Evolutionary conservation across 2,888 invertebrate species (phyloP).

Genomic region (Choristoneura rosaceana): DNA sequence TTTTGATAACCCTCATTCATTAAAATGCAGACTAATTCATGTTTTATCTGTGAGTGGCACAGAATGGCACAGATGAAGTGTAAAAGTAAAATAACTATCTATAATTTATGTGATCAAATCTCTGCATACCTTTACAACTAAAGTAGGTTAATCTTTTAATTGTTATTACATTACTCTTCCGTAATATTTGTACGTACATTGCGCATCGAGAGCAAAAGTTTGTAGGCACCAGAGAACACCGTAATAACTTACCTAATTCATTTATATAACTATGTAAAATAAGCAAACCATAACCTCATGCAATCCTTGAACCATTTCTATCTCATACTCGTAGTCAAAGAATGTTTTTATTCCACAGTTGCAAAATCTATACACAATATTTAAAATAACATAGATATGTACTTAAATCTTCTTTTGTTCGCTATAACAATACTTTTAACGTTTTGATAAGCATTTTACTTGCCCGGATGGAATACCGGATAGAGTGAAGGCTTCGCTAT

Average conservation of each 20-base stretch:
- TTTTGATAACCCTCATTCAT: too few species aligned
- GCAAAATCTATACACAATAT: conserved; percentile 13
- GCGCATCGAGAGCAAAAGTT: conserved; percentile 20
- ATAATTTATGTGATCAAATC: too few species aligned
- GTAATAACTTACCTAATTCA: conserved; percentile 19
- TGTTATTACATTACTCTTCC: not conserved
- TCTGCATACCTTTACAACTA: not conserved
- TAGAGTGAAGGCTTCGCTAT: conserved; percentile 52
- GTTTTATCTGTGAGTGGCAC: too few species aligned
- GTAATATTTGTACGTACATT: conserved; percentile 9
- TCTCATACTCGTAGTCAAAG: conserved; percentile 7
- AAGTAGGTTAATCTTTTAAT: not conserved
- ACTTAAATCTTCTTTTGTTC: conserved; percentile 48
- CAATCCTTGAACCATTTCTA: not conserved
- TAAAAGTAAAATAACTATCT: too few species aligned
- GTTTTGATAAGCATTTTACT: conserved; percentile 52
- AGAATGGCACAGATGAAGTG: too few species aligned
- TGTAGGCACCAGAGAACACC: not conserved
- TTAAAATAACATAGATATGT: conserved; percentile 27
- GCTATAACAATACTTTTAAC: conserved; percentile 46
- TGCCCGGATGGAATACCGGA: conserved; percentile 58
- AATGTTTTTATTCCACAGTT: conserved; percentile 23
- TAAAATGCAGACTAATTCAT: too few species aligned
- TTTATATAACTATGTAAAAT: conserved; percentile 2
- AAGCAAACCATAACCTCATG: conserved; percentile 16